Percentiles rank a stretch among this genome's conserved stretches.
Conservation (phyloP, 2,888 invertebrate species). For the Spodoptera picta region DNA sequence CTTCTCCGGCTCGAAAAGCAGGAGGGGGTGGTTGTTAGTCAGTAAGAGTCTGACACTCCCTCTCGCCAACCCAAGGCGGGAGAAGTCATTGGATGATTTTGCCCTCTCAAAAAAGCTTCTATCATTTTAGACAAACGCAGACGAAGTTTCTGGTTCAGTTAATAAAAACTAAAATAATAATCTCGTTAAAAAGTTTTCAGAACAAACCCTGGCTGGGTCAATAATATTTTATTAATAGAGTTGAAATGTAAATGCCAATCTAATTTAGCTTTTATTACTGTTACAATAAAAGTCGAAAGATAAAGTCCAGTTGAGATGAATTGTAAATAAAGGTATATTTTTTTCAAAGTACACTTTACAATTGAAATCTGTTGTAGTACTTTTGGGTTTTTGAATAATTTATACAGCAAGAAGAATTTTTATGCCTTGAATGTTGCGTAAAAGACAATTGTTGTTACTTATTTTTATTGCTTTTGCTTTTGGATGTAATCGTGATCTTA, state of each 20-base stretch:
- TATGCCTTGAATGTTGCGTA: not conserved
- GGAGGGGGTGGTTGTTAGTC: too few relatives aligned
- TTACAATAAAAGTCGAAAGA: slow-evolving; percentile 17
- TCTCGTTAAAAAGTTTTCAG: not conserved
- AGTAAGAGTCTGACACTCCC: too few relatives aligned
- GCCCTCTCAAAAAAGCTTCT: too few relatives aligned
- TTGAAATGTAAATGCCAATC: slow-evolving; percentile 8
- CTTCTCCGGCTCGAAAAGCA: too few relatives aligned
- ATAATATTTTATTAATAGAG: not conserved
- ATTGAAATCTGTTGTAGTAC: slow-evolving; percentile 6
- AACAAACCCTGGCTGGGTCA: not conserved
- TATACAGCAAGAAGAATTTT: slow-evolving; percentile 28
- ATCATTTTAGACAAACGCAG: too few relatives aligned
- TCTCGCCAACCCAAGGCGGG: too few relatives aligned
- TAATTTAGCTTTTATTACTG: slow-evolving; percentile 10
- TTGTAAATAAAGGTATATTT: slow-evolving; percentile 27
- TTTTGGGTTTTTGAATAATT: slow-evolving; percentile 30
- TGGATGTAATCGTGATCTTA: too few relatives aligned
- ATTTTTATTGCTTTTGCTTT: too few relatives aligned
- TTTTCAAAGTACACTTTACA: slow-evolving; percentile 31
- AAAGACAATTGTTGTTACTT: too few relatives aligned
- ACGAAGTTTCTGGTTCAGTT: too few relatives aligned
- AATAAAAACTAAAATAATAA: too few relatives aligned
- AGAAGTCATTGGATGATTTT: too few relatives aligned
- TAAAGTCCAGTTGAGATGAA: slow-evolving; percentile 40